Evolutionary conservation across 2,888 invertebrate species (phyloP).

Genomic region (Mesochorus sp.): DNA sequence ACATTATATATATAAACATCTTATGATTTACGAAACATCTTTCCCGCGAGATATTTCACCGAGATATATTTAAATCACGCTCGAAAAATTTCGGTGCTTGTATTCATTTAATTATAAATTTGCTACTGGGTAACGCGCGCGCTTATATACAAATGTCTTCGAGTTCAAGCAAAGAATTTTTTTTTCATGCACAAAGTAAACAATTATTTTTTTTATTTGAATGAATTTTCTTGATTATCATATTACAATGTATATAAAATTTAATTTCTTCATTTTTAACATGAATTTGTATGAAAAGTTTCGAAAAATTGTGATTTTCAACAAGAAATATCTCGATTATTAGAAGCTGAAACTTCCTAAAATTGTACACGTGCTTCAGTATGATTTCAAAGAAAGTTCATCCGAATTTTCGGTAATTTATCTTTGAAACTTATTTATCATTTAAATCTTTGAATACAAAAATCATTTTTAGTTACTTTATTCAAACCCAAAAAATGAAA

Average conservation of each 20-base stretch:
- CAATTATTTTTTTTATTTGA: no score
- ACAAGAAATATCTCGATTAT: no score
- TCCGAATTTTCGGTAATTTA: background rate
- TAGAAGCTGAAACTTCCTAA: background rate
- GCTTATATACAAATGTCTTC: background rate
- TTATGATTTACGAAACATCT: conserved; percentile 48
- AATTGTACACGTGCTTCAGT: no score
- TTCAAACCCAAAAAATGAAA: background rate
- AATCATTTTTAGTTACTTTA: background rate
- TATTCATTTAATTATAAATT: conserved; percentile 43
- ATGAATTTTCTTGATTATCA: no score
- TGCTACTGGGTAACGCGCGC: conserved; percentile 40
- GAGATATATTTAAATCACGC: conserved; percentile 42
- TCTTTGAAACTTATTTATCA: background rate
- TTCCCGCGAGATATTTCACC: conserved; percentile 39
- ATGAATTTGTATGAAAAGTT: no score
- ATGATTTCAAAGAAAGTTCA: no score
- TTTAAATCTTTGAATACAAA: no score
- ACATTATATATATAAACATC: conserved; percentile 15
- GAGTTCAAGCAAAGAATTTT: background rate
- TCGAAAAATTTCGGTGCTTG: conserved; percentile 14
- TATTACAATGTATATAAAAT: no score
- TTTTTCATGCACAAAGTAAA: no score
- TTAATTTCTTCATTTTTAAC: no score
- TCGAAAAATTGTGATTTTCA: no score